phyloP scores from a whole-genome alignment of 1,140 invertebrate species.

The Camponotus pennsylvanicus region DNA sequence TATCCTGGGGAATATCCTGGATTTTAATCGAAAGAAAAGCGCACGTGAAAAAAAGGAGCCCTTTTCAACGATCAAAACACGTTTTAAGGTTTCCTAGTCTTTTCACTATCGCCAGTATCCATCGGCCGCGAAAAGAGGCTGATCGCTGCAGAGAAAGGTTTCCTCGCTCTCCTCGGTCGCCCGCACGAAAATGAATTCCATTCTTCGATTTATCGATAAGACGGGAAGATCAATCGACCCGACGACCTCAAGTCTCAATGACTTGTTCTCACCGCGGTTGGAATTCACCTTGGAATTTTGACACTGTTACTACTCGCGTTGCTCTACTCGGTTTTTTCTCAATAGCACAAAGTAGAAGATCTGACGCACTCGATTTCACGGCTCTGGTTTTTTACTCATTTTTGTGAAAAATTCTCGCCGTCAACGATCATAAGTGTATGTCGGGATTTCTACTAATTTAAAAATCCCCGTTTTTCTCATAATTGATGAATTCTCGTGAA shows the following conservation, averaged over 20 bases:
- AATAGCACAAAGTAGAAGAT: conserved; percentile 10
- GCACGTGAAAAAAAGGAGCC: not conserved
- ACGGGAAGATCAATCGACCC: conserved; percentile 34
- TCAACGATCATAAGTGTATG: not conserved
- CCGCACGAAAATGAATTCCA: conserved; percentile 57
- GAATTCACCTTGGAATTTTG: conserved; percentile 36
- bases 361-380: not conserved
- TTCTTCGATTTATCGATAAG: conserved; percentile 56
- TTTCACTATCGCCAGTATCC: conserved; percentile 18
- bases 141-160: conserved; percentile 31
- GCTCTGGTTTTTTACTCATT: not conserved
- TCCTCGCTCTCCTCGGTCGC: conserved; percentile 11
- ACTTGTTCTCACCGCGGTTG: conserved; percentile 26
- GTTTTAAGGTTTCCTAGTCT: conserved; percentile 35
- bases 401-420: not conserved
- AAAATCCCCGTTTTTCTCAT: not conserved
- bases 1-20: not conserved
- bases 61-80: conserved; percentile 21
- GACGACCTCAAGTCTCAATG: conserved; percentile 28
- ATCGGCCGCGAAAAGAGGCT: conserved; percentile 42
- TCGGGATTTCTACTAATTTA: not conserved
- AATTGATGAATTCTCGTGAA: no score
- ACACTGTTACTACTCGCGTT: conserved; percentile 1
- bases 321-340: not conserved
- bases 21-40: not conserved